Percentiles rank a stretch among this genome's conserved stretches.
Conservation (phyloP, 2,113 vertebrate species). For the Paracanthobrama guichenoti region DNA sequence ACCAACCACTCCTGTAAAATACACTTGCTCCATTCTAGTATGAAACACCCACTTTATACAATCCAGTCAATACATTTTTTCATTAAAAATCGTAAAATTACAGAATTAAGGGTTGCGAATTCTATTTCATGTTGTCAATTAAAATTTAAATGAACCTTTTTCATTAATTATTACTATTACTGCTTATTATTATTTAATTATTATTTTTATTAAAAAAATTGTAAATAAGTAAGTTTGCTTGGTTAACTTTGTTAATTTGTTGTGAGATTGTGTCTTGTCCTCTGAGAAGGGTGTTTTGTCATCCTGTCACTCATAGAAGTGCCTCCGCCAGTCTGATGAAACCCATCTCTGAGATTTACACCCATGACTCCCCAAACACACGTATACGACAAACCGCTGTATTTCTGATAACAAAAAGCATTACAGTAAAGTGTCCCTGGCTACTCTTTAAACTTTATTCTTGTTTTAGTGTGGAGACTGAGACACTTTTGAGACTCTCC, state of each 20-base stretch:
- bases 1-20: background rate
- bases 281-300: conserved; percentile 15
- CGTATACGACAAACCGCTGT: conserved; percentile 51
- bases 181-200: too few relatives aligned
- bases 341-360: conserved; percentile 52
- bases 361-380: conserved; percentile 39
- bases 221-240: background rate
- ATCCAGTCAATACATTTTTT: background rate
- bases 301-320: conserved; percentile 23
- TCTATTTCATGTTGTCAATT: background rate
- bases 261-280: background rate
- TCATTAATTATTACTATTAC: too few relatives aligned
- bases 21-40: background rate
- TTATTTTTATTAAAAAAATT: too few relatives aligned
- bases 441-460: conserved; percentile 62
- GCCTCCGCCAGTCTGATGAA: conserved; percentile 7
- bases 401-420: conserved; percentile 57
- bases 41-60: background rate
- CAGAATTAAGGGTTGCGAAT: background rate
- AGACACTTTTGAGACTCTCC: conserved; percentile 6
- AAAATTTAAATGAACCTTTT: too few relatives aligned
- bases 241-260: background rate
- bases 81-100: background rate
- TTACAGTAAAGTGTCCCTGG: conserved; percentile 66
- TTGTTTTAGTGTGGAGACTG: conserved; percentile 57